Evolutionary conservation across 2,797 vertebrate species (phyloP), one percentile per base, ranked within the genome.

Genomic region (Falco novaeseelandiae): DNA sequence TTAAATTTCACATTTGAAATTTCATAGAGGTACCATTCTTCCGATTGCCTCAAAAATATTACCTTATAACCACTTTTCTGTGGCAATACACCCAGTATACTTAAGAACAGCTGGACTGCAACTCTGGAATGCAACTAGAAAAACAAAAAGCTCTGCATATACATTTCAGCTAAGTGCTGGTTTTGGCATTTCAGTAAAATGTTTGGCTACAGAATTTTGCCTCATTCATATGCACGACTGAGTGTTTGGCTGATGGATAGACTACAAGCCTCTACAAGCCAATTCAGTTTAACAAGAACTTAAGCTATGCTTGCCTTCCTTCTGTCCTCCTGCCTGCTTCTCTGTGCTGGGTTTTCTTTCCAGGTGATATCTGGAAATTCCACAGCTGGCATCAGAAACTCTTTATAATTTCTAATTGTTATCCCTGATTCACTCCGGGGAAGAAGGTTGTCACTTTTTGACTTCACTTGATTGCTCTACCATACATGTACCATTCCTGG

Each of bases 191-290:
- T 90, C 58, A 74, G 59, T 90, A 48, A 94, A 80, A 82, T 74
- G 29, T 88, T 96, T 91, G 93, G 74, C 80, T 59, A 34, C 44
- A 78, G 82, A 70, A 80, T 96, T 96, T 95, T 97, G 65, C 85
- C 89, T 95, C 46, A 42, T 94, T 93, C 71, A 74, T 69, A 77
- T 86, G 79, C 61, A 74, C 1, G 12, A 78, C 0, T 63, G 94
- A 90, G 84, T 95, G 89, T 91, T 90, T 94, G 87, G 72, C 84
- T 95, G 92, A 96, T 89, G 93, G 85, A 95, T 76, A 48, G 90
- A 55, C 90, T 94, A 83, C 67, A 91, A 94, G 57, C 40, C 52
- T 70, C 59, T 83, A 20, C 40, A 66, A 93, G 66, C 32, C 91
- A 84, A 80, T 92, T 86, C 72, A 61, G 67, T 48, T 61, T 87